Base-by-base conservation (phyloP, 1,140 invertebrate species). In the Gryon sp. region DNA sequence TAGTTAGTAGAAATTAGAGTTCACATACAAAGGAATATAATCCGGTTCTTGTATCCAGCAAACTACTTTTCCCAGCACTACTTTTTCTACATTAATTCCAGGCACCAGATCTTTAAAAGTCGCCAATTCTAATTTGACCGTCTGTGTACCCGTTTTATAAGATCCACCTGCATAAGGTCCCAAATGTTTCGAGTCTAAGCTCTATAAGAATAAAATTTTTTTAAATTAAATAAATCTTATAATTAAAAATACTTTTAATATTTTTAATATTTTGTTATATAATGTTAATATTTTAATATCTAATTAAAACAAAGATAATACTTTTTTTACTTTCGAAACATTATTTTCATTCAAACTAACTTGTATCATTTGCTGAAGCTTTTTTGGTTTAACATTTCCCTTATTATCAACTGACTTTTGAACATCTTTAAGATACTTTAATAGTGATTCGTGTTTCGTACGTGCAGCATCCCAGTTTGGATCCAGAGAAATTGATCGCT, bases 31-130 rank as follows among this genome's bases (percentile, higher is more conserved):
- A 76, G 94, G 94, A 36, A 95, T 93, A 41, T 90, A 90, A 80
- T 94, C 93, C 30, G 93, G 92, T 73, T 92, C 92, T 68, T 92
- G 91, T 55, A 96, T 91, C 76, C 93, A 94, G 75, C 93, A 95
- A 1, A 96, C 92, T n/a, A 96, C 95, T 88, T 93, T 94, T 4
- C 94, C 95, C 26, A 94, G 82, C 2, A 96, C 80, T 1, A 95
- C 92, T 88, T 92, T 93, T 62, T 92, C 92, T 16, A 89, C 70
- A 85, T 94, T 94, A 3, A 91, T 62, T 38, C 93, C 93, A 19
- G 83, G 55, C 40, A 86, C 83, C 28, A 95, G 83, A 34, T 91
- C 84, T 30, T 85, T 86, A 6, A 93, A 83, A 4, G 82, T 78
- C 30, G 87, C 83, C 48, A 88, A 81, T 28, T 88, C 81, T 46